phyloP scores from a whole-genome alignment of 2,888 invertebrate genomes.

The Aleiodes alternator region DNA sequence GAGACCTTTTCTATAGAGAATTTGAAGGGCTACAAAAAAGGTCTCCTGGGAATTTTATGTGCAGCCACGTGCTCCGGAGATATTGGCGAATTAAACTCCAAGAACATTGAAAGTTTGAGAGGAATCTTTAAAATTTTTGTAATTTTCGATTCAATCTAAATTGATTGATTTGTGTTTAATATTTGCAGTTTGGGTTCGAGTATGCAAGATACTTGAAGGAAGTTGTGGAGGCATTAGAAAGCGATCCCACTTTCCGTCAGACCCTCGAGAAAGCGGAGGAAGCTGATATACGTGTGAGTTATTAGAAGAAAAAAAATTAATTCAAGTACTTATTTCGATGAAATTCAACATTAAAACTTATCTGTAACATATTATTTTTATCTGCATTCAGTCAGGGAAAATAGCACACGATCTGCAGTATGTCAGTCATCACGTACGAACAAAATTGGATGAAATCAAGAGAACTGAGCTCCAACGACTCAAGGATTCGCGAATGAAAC shows the following conservation, averaged over 20 bases:
- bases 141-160: neutral
- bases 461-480: conserved; percentile 90
- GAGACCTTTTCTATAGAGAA: too few relatives aligned
- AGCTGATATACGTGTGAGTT: conserved; percentile 87
- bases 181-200: conserved; percentile 17
- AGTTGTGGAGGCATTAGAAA: conserved; percentile 92
- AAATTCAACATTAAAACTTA: neutral
- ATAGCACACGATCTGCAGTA: conserved; percentile 94
- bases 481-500: conserved; percentile 82
- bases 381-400: conserved; percentile 84
- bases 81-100: too few relatives aligned
- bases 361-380: neutral
- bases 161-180: neutral
- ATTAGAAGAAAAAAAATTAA: conserved; percentile 40
- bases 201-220: conserved; percentile 87
- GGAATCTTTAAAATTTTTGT: neutral
- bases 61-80: too few relatives aligned
- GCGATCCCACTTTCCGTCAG: conserved; percentile 88
- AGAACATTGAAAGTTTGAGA: too few relatives aligned
- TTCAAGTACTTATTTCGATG: neutral
- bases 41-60: too few relatives aligned
- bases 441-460: conserved; percentile 94
- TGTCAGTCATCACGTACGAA: conserved; percentile 91
- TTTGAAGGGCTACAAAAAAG: too few relatives aligned
- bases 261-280: conserved; percentile 89